Conservation (phyloP, 2,888 invertebrate genomes). For the Euphydryas editha region DNA sequence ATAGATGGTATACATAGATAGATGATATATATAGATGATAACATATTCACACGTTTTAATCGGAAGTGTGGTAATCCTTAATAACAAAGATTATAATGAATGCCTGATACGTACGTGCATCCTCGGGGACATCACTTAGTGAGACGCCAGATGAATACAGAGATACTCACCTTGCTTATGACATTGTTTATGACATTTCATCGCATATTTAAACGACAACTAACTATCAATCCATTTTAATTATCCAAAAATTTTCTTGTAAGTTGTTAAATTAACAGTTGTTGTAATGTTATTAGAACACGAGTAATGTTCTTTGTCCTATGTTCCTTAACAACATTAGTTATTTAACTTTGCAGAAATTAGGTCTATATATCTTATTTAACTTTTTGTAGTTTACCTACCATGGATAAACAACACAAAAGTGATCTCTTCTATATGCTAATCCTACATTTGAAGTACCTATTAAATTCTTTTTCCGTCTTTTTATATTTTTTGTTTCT, state of each 20-base stretch:
- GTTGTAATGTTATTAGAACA: neutral
- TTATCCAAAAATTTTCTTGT: neutral
- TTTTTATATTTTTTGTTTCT: no score
- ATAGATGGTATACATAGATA: no score
- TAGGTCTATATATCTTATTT: no score
- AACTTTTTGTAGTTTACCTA: no score
- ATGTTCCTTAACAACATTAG: neutral
- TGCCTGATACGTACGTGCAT: constrained; percentile 38
- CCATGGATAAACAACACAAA: no score
- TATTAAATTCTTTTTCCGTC: no score
- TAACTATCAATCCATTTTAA: constrained; percentile 21
- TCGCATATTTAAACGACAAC: constrained; percentile 37
- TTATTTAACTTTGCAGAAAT: no score
- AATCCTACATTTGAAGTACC: no score
- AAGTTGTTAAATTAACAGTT: neutral
- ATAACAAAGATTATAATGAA: constrained; percentile 32
- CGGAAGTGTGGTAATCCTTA: constrained; percentile 15
- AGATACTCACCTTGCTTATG: constrained; percentile 45
- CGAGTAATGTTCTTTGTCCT: neutral
- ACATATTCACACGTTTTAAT: neutral
- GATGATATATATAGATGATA: no score
- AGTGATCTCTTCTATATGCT: no score
- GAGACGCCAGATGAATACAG: constrained; percentile 42
- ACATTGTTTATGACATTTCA: constrained; percentile 44
- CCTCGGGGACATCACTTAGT: constrained; percentile 41